Conservation (phyloP, 2,113 vertebrate genomes). For the Chloroceryle aenea region DNA sequence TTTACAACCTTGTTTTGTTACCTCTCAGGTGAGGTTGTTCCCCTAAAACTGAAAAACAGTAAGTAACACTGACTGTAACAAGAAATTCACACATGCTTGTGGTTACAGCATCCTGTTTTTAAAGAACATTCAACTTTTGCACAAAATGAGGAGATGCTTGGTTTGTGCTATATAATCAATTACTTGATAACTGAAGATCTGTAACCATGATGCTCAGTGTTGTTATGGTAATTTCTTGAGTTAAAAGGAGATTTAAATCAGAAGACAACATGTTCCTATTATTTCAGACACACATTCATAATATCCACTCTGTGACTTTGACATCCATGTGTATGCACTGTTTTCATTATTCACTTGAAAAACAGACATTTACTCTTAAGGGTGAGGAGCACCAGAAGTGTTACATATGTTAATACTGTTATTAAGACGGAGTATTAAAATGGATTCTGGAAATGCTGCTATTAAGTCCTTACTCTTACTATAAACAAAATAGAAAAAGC, state of each 20-base stretch:
- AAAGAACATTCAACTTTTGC: not conserved
- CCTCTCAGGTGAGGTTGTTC: not conserved
- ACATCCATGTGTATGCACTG: not conserved
- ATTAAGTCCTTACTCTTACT: not conserved
- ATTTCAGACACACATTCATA: not conserved
- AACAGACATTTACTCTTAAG: not conserved
- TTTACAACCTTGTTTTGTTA: not conserved
- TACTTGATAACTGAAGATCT: not conserved
- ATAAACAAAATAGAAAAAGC: not conserved
- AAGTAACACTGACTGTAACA: not conserved
- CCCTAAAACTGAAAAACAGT: not conserved
- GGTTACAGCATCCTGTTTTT: not conserved
- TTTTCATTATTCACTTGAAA: conserved; percentile 40
- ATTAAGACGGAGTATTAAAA: not conserved
- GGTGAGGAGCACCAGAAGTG: not conserved
- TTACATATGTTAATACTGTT: not conserved
- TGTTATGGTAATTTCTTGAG: not conserved
- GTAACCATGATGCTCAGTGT: not conserved
- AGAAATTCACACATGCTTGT: not conserved
- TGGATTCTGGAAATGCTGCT: no score
- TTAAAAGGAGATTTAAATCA: not conserved
- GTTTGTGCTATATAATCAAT: not conserved
- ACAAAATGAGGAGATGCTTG: not conserved
- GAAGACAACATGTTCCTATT: not conserved
- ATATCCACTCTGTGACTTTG: not conserved